Base-by-base conservation (phyloP, 2,888 invertebrate species). In the Dasysyrphus tricinctus region DNA sequence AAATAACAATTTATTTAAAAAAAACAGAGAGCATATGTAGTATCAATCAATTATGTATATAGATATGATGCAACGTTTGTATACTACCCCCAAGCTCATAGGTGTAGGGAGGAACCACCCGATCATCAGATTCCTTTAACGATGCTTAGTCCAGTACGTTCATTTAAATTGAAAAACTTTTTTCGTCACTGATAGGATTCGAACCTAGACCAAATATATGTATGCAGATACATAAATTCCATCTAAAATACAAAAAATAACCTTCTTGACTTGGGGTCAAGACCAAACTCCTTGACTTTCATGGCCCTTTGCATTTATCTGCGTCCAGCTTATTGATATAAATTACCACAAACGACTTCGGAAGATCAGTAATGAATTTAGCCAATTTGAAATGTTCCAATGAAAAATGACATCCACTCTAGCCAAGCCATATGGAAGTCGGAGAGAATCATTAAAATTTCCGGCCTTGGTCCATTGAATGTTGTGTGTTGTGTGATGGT, bases 401-500 rank as follows among this genome's bases (percentile, higher is more conserved):
- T 86, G 86, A 82, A 78, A 82, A 86, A 86, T 86, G 69, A 82
- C 78, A 72, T 79, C 65, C 75, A 78, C 70, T 59, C 65, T 65
- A 67, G 39, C 29, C 57, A 29, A 67, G 39, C 29, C 57, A 29
- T 29, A 54, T 57, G 69, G 82, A 82, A 82, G 86, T 70, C 82
- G 67, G 14, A 51, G 37, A 67, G 61, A 72, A 82, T 75, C 86
- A 86, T 86, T 82, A 86, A 82, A 63, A 82, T 82, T 74, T 63
- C 49, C 78, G 61, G 65, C 75, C 75, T 39, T 76, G 79, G 65
- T 44, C 65, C 75, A 65, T 59, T 57, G 59, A 73, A 70, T 47
- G 7, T 12, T n/a, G 5, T 12, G 5, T 12, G 11, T 12, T 29
- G 12, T 65, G 19, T 32, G 61, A 29, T 74, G 6, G 37, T 51